Conservation (phyloP, 2,113 vertebrate species). For the Hoplias malabaricus region DNA sequence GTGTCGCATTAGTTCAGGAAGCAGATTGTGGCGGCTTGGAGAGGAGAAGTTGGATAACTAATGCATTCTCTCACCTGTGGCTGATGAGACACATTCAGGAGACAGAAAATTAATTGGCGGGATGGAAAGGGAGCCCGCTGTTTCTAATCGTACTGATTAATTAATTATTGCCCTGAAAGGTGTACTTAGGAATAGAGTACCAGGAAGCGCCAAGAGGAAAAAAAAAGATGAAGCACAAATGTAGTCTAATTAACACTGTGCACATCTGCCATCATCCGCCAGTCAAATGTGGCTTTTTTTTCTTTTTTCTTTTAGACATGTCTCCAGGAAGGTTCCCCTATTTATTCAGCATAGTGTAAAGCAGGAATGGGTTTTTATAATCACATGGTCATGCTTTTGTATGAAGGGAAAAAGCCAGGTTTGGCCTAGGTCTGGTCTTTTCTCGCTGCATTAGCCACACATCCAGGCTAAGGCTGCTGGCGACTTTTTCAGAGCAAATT, state of each 20-base stretch:
- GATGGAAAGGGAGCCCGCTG: slow-evolving; percentile 46
- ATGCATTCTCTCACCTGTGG: slow-evolving; percentile 44
- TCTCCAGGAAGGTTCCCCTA: not conserved
- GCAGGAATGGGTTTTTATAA: not conserved
- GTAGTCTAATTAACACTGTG: slow-evolving; percentile 42
- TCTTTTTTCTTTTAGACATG: not conserved
- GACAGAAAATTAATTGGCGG: slow-evolving; percentile 52
- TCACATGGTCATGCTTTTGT: not conserved
- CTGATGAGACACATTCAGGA: slow-evolving; percentile 36
- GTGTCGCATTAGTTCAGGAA: slow-evolving; percentile 23
- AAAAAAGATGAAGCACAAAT: slow-evolving; percentile 16
- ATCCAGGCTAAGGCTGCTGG: not conserved
- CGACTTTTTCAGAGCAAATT: slow-evolving; percentile 19
- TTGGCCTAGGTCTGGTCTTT: not conserved
- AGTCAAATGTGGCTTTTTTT: not conserved
- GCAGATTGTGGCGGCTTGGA: not conserved
- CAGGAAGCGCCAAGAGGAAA: slow-evolving; percentile 11
- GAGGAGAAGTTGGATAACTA: slow-evolving; percentile 24
- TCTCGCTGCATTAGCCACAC: slow-evolving; percentile 23
- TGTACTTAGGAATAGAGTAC: slow-evolving; percentile 41
- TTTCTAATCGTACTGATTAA: slow-evolving; percentile 53
- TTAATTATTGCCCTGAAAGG: slow-evolving; percentile 51
- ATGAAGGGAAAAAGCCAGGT: not conserved
- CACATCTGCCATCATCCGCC: slow-evolving; percentile 15
- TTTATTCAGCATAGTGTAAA: not conserved